phyloP scores from a whole-genome alignment of 2,888 invertebrate species.

The Megastigmus dorsalis region DNA sequence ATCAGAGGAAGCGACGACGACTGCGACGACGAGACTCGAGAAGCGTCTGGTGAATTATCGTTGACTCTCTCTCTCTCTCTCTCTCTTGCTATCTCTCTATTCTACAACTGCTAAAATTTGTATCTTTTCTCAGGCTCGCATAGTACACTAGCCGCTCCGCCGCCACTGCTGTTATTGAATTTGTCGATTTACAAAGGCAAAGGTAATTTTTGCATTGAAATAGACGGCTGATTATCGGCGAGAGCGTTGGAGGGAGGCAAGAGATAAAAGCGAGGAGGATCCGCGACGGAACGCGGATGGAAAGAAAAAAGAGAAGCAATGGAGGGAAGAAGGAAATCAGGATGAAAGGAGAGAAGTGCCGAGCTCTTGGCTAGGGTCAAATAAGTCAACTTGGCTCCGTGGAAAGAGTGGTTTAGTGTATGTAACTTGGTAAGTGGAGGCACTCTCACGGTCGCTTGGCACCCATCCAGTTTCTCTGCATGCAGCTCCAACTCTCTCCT shows the following conservation, averaged over 20 bases:
- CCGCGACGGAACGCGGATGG: too few relatives aligned
- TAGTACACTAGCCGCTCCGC: neutral
- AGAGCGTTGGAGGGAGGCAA: neutral
- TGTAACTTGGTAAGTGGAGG: constrained; percentile 70
- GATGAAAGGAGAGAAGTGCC: neutral
- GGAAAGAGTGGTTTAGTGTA: constrained; percentile 62
- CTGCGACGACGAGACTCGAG: neutral
- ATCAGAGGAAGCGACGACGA: neutral
- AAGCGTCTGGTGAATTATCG: constrained; percentile 25
- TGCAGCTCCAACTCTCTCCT: constrained; percentile 53
- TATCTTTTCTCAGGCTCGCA: neutral
- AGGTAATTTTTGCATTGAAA: neutral
- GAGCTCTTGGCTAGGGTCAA: constrained; percentile 52
- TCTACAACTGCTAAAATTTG: too few relatives aligned
- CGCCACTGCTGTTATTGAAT: neutral
- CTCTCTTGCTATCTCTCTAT: too few relatives aligned
- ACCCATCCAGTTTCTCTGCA: constrained; percentile 60
- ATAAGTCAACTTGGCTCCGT: constrained; percentile 61
- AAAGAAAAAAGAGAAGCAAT: neutral
- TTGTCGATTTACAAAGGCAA: neutral
- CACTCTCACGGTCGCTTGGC: constrained; percentile 66
- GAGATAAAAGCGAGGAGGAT: too few relatives aligned
- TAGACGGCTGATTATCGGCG: constrained; percentile 7
- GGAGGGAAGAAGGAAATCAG: neutral
- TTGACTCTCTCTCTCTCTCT: too few relatives aligned